phyloP scores from a whole-genome alignment of 2,888 invertebrate genomes.

The Torymus aiolomorphi region DNA sequence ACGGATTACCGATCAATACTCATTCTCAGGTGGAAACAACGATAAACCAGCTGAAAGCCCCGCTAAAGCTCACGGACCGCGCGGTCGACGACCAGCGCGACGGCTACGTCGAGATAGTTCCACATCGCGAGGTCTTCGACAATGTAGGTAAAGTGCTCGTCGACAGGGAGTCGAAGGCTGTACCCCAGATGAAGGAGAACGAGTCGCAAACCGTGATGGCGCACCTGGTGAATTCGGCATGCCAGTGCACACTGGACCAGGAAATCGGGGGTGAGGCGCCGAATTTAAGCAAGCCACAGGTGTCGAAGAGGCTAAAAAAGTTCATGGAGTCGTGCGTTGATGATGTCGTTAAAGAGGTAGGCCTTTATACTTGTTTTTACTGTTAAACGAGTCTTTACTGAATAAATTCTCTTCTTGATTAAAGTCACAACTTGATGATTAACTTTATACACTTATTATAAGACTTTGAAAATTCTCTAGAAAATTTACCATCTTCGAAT shows the following conservation, averaged over 20 bases:
- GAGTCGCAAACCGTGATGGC: slow-evolving; percentile 83
- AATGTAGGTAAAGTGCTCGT: slow-evolving; percentile 79
- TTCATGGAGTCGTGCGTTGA: slow-evolving; percentile 60
- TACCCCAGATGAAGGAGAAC: slow-evolving; percentile 75
- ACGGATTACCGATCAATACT: too few species aligned
- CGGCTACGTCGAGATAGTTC: slow-evolving; percentile 82
- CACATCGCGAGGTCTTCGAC: slow-evolving; percentile 77
- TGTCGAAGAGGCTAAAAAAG: slow-evolving; percentile 58
- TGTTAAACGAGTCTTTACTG: too few species aligned
- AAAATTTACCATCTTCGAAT: too few species aligned
- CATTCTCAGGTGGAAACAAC: slow-evolving; percentile 59
- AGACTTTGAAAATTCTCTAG: too few species aligned
- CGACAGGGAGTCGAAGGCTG: slow-evolving; percentile 79
- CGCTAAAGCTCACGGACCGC: slow-evolving; percentile 77
- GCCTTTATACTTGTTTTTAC: too few species aligned
- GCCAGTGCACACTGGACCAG: slow-evolving; percentile 79
- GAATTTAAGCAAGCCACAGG: slow-evolving; percentile 65
- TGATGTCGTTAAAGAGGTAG: too few species aligned
- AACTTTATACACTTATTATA: too few species aligned
- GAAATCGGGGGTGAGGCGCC: slow-evolving; percentile 60
- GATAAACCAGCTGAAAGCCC: slow-evolving; percentile 64
- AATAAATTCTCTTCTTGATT: too few species aligned
- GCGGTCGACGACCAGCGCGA: slow-evolving; percentile 80
- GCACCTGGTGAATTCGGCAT: slow-evolving; percentile 83
- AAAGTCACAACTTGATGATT: too few species aligned